phyloP scores from a whole-genome alignment of 2,888 invertebrate species.

The Esperia sulphurella region DNA sequence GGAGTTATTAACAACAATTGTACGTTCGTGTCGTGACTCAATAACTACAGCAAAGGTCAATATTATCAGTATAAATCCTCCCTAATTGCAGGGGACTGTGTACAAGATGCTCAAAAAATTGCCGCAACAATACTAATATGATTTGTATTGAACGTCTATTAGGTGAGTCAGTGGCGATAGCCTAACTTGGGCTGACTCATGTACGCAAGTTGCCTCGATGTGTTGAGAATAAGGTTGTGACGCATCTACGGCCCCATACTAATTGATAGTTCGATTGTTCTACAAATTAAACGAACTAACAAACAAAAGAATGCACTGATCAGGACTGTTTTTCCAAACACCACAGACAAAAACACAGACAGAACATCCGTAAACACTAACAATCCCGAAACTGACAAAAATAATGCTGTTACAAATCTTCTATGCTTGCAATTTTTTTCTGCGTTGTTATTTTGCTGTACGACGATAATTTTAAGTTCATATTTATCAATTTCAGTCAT shows the following conservation, averaged over 20 bases:
- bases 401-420: too few species aligned
- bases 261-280: constrained; percentile 38
- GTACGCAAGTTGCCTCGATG: constrained; percentile 37
- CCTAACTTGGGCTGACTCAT: constrained; percentile 57
- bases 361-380: too few species aligned
- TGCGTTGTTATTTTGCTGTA: too few species aligned
- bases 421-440: too few species aligned
- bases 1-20: too few species aligned
- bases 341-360: too few species aligned
- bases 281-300: constrained; percentile 23
- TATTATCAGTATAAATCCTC: constrained; percentile 17
- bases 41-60: constrained; percentile 25
- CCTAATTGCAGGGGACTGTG: constrained; percentile 24
- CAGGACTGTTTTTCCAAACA: background rate
- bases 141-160: constrained; percentile 13
- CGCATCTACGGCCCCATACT: constrained; percentile 44
- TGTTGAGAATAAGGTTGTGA: constrained; percentile 51
- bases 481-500: too few species aligned
- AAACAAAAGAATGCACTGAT: background rate
- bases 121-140: constrained; percentile 11
- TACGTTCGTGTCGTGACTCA: background rate
- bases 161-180: constrained; percentile 56
- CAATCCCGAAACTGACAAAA: too few species aligned
- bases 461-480: too few species aligned
- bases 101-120: constrained; percentile 20